Base-by-base conservation (phyloP, 2,888 invertebrate genomes). In the Morpho achilles region DNA sequence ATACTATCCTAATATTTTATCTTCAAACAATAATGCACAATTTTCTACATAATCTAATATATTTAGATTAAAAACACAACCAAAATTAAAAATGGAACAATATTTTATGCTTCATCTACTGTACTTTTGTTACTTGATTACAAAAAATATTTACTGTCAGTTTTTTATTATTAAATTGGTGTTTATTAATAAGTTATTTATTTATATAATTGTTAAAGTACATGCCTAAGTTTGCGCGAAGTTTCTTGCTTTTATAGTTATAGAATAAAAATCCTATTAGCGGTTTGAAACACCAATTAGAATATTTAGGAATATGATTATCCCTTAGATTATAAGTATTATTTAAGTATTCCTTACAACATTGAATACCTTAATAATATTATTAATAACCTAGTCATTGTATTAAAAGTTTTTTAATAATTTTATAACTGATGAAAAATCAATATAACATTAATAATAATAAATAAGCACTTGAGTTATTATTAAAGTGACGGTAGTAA, bases 231-330 rank as follows among this genome's bases (percentile, higher is more conserved):
- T 62, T 62, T 60, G 54, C 54, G 60, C 57, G 48, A 57, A 59
- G 46, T 54, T 63, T 46, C 50, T 58, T 58, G 47, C 48, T 61
- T 49, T 48, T 42, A 7, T 60, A 56, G 52, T 53, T 53, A 47
- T 56, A 61, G 63, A 60, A 46, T 53, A 60, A 69, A 68, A 69
- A 73, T 79, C 76, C 77, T 80, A 76, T 76, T 75, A 78, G 78
- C 73, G 67, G 70, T 69, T 66, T 75, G 79, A 82, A 86, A 87
- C 87, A 87, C 87, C 87, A 87, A 87, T 75, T 86, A 86, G 82
- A 65, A 52, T 62, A 58, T 53, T 63, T 56, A 62, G 54, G 42
- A 43, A 40, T 58, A 47, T 54, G 57, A 54, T 42, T 22, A 45
- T 57, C 43, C 48, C 47, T 56, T 58, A 64, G 56, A 54, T 45